Base-by-base conservation (phyloP, 2,888 invertebrate species). In the Masnerella sp. region DNA sequence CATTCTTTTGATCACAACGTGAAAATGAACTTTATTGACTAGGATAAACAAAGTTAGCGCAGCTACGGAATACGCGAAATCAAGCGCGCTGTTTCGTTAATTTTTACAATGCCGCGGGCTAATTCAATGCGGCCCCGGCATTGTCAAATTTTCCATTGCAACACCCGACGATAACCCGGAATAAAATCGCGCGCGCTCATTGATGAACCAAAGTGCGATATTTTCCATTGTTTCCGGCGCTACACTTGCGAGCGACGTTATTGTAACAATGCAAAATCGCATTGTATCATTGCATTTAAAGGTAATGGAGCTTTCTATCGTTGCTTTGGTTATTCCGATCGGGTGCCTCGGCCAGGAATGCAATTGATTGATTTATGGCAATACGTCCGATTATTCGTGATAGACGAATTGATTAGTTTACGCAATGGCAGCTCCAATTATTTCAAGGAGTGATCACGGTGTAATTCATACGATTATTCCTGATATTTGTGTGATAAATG, bases 341-440 rank as follows among this genome's bases (percentile, higher is more conserved):
- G 56, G 20, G 30, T 51, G 36, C 20, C 40, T 54, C 7, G 14
- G 17, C 8, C 38, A 17, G 68, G 62, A 68, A 69, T 62, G 64
- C 64, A 22, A 58, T 64, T 68, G 64, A 68, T 74, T 74, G 68
- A 74, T 74, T 74, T 74, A 58, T 47, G 59, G 68, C 68, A 58
- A 58, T 73, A 58, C 58, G 45, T 45, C 36, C 28, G 62, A 43
- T 64, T 62, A 52, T 64, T 56, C 49, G 45, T 34, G 25, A n/a
- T 20, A 14, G 56, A 43, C 38, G 34, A 58, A 58, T 58, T 68
- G 58, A 62, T 68, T 62, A 54, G 34, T 69, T 54, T 54, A 56
- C 34, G 62, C 36, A 54, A 52, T 22, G 14, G 25, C 25, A 47
- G 51, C 22, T 1, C 14, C 20, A 49, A 32, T 68, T 68, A 52